These are phyloP conservation scores for Procavia capensis DNA, from an alignment of 2,113 vertebrate species.

Conservation along the genomic window DNA sequence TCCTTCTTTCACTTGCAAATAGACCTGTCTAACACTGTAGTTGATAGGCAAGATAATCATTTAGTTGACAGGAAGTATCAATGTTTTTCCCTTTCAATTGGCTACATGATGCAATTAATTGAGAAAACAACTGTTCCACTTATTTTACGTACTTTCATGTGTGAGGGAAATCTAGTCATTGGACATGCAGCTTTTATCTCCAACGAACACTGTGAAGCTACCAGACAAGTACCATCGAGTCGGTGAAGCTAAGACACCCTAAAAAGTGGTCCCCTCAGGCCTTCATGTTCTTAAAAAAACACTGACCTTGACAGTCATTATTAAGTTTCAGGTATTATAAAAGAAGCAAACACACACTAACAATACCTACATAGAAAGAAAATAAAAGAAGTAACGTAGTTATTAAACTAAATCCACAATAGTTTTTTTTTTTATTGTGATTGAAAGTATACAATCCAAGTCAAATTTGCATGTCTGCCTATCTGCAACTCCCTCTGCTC, in stretches of 20 bases:
- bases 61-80: neutral
- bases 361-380: neutral
- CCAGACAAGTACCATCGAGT: no score
- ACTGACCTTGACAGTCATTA: constrained; percentile 12
- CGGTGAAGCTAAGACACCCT: neutral
- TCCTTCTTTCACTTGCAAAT: constrained; percentile 7
- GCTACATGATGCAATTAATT: constrained; percentile 1
- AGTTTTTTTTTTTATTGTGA: no score
- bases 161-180: neutral
- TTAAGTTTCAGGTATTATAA: constrained; percentile 14
- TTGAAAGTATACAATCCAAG: no score
- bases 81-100: neutral
- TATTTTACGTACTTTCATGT: neutral
- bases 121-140: neutral
- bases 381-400: neutral
- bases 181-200: neutral
- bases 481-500: no score
- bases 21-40: neutral
- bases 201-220: neutral
- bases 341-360: constrained; percentile 13
- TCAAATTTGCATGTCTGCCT: no score
- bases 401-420: neutral
- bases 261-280: neutral
- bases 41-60: neutral
- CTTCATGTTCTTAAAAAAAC: neutral